Conservation (phyloP, 2,888 invertebrate species). For the Archips xylosteana region DNA sequence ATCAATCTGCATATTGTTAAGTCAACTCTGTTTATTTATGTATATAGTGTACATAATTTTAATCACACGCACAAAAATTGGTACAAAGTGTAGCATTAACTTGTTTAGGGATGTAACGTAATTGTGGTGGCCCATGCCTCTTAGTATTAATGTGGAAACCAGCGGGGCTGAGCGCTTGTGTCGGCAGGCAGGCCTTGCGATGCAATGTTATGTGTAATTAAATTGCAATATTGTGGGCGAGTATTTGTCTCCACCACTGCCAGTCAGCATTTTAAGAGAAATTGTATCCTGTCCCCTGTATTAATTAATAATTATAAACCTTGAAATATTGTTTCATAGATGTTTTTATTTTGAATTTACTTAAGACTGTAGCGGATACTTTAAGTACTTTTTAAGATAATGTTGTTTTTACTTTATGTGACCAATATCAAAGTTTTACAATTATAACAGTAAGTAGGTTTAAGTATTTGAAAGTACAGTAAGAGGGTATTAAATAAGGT, state of each 20-base stretch:
- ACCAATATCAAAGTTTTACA: conserved; percentile 78
- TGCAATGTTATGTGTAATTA: neutral
- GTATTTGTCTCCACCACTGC: conserved; percentile 57
- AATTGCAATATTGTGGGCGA: conserved; percentile 24
- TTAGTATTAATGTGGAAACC: conserved; percentile 31
- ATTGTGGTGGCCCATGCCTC: conserved; percentile 3
- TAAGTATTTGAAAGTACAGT: conserved; percentile 76
- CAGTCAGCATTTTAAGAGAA: conserved; percentile 72
- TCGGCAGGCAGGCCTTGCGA: conserved; percentile 30
- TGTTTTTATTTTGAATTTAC: conserved; percentile 42
- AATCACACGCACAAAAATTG: conserved; percentile 44
- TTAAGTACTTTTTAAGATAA: conserved; percentile 68
- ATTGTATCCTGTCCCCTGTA: conserved; percentile 42
- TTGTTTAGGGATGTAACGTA: conserved; percentile 15
- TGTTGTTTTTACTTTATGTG: conserved; percentile 79
- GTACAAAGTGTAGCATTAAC: conserved; percentile 50
- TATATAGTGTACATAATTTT: conserved; percentile 68
- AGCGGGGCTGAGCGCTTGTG: conserved; percentile 4
- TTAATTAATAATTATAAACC: conserved; percentile 28
- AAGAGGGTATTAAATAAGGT: conserved; percentile 72
- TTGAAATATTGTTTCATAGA: conserved; percentile 44
- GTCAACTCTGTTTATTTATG: conserved; percentile 59
- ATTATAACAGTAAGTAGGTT: conserved; percentile 72
- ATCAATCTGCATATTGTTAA: conserved; percentile 51
- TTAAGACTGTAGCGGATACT: conserved; percentile 75